Base-by-base conservation (phyloP, 2,888 invertebrate species). In the Strigamia transsilvanica region DNA sequence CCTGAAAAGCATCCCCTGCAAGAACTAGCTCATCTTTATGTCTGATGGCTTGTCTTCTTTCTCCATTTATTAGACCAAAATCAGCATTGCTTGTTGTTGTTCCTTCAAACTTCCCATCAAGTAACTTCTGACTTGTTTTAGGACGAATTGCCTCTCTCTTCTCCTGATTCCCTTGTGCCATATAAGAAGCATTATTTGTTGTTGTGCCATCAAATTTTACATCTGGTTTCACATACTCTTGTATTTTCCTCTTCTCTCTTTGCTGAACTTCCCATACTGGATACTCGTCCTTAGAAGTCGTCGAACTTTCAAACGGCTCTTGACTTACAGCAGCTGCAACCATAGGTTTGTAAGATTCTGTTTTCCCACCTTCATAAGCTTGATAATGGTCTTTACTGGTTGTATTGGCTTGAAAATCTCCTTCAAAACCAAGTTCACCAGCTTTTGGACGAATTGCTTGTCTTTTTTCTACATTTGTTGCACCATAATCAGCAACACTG, bases 121-220 rank as follows among this genome's bases (percentile, higher is more conserved):
- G 10, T 10, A 23, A 6, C 34, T 27, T 32, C n/a, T 32, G 9
- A 78, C 38, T 78, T 23, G 78, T 78, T 78, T 6, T 10, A 18
- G 80, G 80, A 6, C 80, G 13, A 41, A 80, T 41, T 12, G 80
- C 42, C 7, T 21, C 6, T 80, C 38, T 80, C 42, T n/a, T 6
- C 23, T 80, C 80, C 4, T 2, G 18, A 18, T 13, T n/a, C n/a
- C n/a, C n/a, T 32, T 9, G 32, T n/a, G 13, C 42, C 7, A 13
- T 13, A 42, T 41, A 80, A 38, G 7, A 4, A 42, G 80, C 21
- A 42, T 80, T 38, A n/a, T 88, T 87, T 85, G 80, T 80, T 21
- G 80, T 80, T 21, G 41, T 80, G 7, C 10, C 21, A 12, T 15
- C n/a, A 79, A n/a, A 41, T 79, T 38, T n/a, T 32, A 2, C 41